Conservation (phyloP, 2,888 invertebrate genomes). For the Polydrusus cervinus region DNA sequence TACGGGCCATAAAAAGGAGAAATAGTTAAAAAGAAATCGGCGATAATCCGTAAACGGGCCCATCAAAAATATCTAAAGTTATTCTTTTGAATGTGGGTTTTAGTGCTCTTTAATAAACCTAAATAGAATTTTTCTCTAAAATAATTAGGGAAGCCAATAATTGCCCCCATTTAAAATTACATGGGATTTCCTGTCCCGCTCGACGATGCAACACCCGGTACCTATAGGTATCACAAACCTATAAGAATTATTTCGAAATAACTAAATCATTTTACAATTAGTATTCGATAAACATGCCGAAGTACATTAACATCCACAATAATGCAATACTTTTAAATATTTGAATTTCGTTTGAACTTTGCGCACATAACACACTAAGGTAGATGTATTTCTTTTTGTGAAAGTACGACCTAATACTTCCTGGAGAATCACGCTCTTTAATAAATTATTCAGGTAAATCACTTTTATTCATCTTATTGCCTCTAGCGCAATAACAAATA, state of each 20-base stretch:
- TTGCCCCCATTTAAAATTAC: no score
- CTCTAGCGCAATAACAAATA: conserved; percentile 1
- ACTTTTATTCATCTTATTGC: conserved; percentile 13
- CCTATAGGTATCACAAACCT: no score
- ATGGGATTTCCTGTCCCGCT: no score
- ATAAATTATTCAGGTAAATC: conserved; percentile 16
- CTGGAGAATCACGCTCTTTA: conserved; percentile 23
- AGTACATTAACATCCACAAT: not conserved
- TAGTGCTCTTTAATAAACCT: no score
- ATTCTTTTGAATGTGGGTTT: no score
- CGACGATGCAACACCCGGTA: no score
- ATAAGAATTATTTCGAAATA: not conserved
- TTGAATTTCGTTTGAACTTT: conserved; percentile 24
- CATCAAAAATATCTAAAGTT: no score
- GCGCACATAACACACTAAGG: not conserved
- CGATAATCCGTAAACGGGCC: no score
- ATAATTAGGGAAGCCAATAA: no score
- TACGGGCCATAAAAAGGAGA: no score
- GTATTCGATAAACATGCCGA: not conserved
- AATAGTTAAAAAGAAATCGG: no score
- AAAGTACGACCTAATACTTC: conserved; percentile 34
- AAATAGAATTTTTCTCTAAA: no score
- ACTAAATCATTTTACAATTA: not conserved
- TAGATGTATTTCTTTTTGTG: conserved; percentile 22
- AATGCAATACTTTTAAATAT: conserved; percentile 23